phyloP scores from a whole-genome alignment of 2,888 invertebrate species.

The Philopedon plagiatum region DNA sequence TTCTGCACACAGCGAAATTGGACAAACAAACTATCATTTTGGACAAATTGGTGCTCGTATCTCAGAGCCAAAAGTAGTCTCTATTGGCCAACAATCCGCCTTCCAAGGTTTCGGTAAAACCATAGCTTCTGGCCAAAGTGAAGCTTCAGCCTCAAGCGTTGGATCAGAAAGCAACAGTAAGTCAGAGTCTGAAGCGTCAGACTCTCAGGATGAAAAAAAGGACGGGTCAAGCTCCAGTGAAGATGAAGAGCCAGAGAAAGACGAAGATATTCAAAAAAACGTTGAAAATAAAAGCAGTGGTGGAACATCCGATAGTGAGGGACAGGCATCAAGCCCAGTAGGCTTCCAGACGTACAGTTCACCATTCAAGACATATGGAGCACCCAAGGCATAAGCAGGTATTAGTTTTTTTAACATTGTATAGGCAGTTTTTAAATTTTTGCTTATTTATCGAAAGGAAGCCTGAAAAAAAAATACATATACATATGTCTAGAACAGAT shows the following conservation, averaged over 20 bases:
- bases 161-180: neutral
- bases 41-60: neutral
- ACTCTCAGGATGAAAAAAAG: neutral
- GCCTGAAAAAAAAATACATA: too few species aligned
- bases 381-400: neutral
- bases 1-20: neutral
- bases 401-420: neutral
- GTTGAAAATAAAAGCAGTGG: neutral
- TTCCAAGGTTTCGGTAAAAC: neutral
- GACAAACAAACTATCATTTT: neutral
- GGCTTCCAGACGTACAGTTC: neutral
- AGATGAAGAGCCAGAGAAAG: neutral
- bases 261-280: neutral
- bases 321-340: neutral
- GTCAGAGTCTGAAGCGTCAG: neutral
- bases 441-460: too few species aligned
- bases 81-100: neutral
- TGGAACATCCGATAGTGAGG: conserved; percentile 1
- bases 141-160: neutral
- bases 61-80: neutral
- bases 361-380: conserved; percentile 4
- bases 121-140: neutral
- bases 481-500: too few species aligned
- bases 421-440: neutral
- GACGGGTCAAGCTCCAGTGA: neutral